Conservation (phyloP, 2,888 invertebrate genomes). For the Lasioglossum morio region DNA sequence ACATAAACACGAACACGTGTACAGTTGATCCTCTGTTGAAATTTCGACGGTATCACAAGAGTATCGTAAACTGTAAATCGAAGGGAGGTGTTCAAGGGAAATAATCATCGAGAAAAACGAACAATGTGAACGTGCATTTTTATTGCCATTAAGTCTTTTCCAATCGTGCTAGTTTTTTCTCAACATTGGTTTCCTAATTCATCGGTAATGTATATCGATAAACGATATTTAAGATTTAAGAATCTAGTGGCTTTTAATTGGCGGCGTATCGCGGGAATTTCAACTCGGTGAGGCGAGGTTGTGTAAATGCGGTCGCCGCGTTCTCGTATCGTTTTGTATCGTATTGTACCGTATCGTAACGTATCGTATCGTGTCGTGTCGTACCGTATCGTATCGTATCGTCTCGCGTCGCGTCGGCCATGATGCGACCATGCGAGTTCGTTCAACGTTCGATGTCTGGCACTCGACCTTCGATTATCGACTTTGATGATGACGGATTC, state of each 20-base stretch:
- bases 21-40: background rate
- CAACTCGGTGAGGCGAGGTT: constrained; percentile 17
- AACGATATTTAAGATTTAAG: constrained; percentile 42
- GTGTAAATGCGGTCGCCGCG: background rate
- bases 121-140: constrained; percentile 63
- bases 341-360: background rate
- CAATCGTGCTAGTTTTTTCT: constrained; percentile 62
- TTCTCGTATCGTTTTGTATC: background rate
- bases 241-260: constrained; percentile 51
- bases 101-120: constrained; percentile 21
- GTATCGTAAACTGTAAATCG: background rate
- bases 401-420: background rate
- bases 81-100: background rate
- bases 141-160: constrained; percentile 71
- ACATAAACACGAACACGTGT: background rate
- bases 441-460: background rate
- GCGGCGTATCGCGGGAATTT: constrained; percentile 41
- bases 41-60: background rate
- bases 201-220: constrained; percentile 49
- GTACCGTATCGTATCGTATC: background rate
- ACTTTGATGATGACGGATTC: background rate
- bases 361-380: background rate
- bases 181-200: constrained; percentile 49
- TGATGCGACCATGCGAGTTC: constrained; percentile 5
- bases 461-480: background rate